Evolutionary conservation across 2,888 invertebrate genomes (phyloP), one percentile per base, ranked within the genome.

Genomic region (Lasioglossum marginatum): DNA sequence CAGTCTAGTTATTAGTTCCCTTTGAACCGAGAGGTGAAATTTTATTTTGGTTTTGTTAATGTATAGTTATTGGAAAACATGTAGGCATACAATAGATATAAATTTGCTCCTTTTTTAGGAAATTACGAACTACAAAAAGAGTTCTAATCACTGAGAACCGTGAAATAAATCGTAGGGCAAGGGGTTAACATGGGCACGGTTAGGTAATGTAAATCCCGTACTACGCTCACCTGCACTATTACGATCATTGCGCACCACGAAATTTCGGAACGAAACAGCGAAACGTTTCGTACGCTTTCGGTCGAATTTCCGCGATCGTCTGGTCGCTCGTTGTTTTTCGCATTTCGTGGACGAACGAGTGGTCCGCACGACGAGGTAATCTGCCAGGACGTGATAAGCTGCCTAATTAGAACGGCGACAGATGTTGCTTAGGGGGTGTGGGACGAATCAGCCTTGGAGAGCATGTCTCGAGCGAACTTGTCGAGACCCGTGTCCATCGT

Each of bases 351-450:
- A 81, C 76, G 34, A 68, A 68, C 73, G 83, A 60, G 71, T 73
- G 77, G 79, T 72, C 57, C 45, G 77, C 85, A 76, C 14, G 70
- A 77, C 86, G 66, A 60, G 27, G 89, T 82, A 89, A 89, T 89
- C 88, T 85, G 77, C 77, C 79, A 52, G 57, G 74, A 74, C 81
- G 81, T 70, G 90, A 88, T 90, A 89, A 90, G 85, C 89, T 72
- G 82, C 71, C 85, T 88, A 90, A 90, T 90, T 90, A 88, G 87
- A 79, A 87, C 81, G 83, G 76, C 90, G 85, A 87, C 89, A 87
- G 90, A 90, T 89, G 89, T 84, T 76, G 85, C 77, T 88, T 89
- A 83, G 88, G 52, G 23, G 23, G 43, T 66, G 40, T 70, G 73
- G 74, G 31, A 40, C 34, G 85, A 76, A 83, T 80, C 79, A 84